Percentiles rank a stretch among this genome's conserved stretches.
Conservation (phyloP, 2,888 invertebrate genomes). For the Chaitophorus viminalis region DNA sequence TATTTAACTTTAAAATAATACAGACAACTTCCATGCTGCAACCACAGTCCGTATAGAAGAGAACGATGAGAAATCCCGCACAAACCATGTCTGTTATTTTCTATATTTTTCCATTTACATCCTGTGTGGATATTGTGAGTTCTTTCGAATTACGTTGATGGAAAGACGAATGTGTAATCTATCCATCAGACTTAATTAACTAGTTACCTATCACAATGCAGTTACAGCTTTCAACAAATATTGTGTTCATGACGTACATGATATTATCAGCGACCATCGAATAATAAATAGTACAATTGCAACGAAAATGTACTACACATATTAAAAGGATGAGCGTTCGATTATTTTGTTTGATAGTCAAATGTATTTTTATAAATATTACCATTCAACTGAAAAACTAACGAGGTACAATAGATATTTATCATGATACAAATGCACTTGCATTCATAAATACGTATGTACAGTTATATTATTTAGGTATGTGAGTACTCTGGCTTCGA, state of each 20-base stretch:
- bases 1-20: background rate
- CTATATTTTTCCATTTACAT: background rate
- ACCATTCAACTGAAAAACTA: background rate
- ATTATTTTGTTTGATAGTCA: background rate
- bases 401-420: background rate
- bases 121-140: background rate
- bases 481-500: no score
- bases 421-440: background rate
- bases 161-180: background rate
- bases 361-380: background rate
- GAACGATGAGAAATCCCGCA: background rate
- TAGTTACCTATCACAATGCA: background rate
- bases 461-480: no score
- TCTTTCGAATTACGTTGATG: slow-evolving; percentile 7
- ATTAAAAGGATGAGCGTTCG: no score
- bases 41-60: background rate
- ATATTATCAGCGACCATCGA: no score
- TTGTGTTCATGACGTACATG: background rate
- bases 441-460: background rate
- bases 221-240: background rate
- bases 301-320: background rate
- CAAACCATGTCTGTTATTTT: background rate
- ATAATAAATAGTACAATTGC: background rate
- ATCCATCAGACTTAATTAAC: background rate
- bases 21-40: background rate